phyloP scores from a whole-genome alignment of 2,888 invertebrate genomes.

The Apamea crenata region DNA sequence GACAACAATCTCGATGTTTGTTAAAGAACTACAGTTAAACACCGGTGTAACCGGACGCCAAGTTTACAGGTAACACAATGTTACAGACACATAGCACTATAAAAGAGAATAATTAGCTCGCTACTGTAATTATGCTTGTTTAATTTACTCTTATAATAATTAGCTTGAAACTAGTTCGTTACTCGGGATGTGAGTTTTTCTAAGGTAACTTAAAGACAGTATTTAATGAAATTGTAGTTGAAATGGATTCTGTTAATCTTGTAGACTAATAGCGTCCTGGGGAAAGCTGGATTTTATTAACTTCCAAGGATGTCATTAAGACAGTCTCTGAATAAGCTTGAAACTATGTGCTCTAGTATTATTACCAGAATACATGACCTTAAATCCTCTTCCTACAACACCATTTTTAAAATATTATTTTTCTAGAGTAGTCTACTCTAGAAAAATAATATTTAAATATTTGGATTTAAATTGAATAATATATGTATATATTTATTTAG shows the following conservation, averaged over 20 bases:
- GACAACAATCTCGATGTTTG: conserved; percentile 12
- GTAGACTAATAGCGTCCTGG: not conserved
- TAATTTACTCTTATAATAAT: conserved; percentile 70
- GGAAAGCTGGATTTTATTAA: not conserved
- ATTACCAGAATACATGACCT: not conserved
- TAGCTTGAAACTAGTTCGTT: conserved; percentile 34
- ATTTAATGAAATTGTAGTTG: conserved; percentile 4
- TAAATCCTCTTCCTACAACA: not conserved
- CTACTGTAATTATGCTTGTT: conserved; percentile 74
- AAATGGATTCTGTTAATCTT: not conserved
- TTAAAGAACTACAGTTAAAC: conserved; percentile 53
- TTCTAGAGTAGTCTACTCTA: not conserved
- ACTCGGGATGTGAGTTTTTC: conserved; percentile 28
- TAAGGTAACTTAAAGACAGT: conserved; percentile 10
- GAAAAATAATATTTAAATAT: not conserved
- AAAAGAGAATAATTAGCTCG: conserved; percentile 80
- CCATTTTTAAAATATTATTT: not conserved
- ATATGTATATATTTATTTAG: not conserved
- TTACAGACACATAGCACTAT: conserved; percentile 82
- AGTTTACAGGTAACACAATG: conserved; percentile 70
- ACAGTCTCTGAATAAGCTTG: not conserved
- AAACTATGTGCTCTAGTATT: not conserved
- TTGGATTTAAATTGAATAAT: not conserved
- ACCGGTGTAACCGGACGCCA: conserved; percentile 43
- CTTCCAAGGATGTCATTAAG: not conserved